A percentile compares a stretch with the other conserved stretches of the same genome.
Evolutionary conservation across 2,797 vertebrate genomes (phyloP).

Genomic region (Rousettus madagascariensis): DNA sequence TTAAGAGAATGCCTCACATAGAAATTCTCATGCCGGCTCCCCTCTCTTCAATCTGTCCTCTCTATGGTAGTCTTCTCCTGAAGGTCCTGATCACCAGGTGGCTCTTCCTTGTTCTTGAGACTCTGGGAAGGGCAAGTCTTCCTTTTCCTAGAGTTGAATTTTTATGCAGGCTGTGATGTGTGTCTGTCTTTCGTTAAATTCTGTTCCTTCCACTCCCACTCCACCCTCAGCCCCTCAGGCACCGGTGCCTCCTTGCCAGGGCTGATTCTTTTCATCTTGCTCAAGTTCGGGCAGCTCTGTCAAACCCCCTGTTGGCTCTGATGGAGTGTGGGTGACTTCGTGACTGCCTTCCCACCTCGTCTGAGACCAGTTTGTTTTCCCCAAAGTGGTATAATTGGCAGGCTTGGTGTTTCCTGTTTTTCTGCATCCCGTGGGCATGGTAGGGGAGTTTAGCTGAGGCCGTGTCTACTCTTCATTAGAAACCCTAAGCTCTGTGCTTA

Average conservation of each 20-base stretch:
- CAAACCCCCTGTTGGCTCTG: conserved; percentile 41
- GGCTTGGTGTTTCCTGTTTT: not conserved
- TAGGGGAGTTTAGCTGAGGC: not conserved
- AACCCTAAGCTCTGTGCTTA: not conserved
- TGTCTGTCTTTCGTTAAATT: conserved; percentile 28
- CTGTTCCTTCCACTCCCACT: not conserved
- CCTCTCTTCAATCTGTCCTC: not conserved
- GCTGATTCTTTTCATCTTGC: conserved; percentile 60
- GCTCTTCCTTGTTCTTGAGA: not conserved
- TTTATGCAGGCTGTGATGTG: not conserved
- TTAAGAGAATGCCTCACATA: not conserved
- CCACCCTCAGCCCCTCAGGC: conserved; percentile 37
- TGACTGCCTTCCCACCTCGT: conserved; percentile 60
- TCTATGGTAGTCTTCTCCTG: not conserved
- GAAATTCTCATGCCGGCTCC: not conserved
- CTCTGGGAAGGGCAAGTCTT: not conserved
- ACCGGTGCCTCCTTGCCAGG: not conserved
- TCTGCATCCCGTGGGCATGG: not conserved
- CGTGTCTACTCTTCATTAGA: not conserved
- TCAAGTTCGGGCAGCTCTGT: conserved; percentile 63
- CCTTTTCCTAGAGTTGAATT: not conserved
- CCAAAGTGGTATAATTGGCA: not conserved
- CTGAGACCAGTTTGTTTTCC: conserved; percentile 23
- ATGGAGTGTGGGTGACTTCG: conserved; percentile 65
- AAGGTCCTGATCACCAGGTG: not conserved